Base-by-base conservation (phyloP, 2,797 vertebrate genomes). In the Tamandua tetradactyla region DNA sequence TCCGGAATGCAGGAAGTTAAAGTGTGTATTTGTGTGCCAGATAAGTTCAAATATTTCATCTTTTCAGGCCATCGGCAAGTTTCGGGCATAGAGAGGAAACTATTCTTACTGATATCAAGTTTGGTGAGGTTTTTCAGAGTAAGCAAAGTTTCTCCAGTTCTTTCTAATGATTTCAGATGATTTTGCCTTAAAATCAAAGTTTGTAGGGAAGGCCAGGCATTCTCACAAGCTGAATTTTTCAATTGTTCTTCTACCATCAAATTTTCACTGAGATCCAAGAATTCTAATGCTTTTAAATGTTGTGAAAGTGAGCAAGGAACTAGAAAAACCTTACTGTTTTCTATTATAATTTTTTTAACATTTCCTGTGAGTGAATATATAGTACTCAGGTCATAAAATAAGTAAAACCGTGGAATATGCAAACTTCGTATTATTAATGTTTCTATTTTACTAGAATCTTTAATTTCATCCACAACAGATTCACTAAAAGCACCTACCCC, bases 181-280 rank as follows among this genome's bases (percentile, higher is more conserved):
- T 99, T 99, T n/a, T 97, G 97, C 89, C 98, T 99, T 37, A 99
- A 66, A 93, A 98, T 98, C 84, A 99, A 93, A n/a, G 97, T 98
- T 71, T 96, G 96, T 3, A 99, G 27, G 3, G 94, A 96, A 25
- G 97, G 98, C 98, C 97, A 98, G 37, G 83, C 25, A 1, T 49
- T 79, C 2, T 27, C 0, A 92, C 98, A 99, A 12, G 98, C 93
- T 8, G 98, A 97, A 62, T 98, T 94, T 35, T 14, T 0, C 87
- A 99, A 93, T 18, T 97, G 95, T 3, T 95, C 71, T 88, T 98
- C 98, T 25, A 91, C 95, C 55, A 99, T 97, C 59, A 99, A 97
- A 95, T 99, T 99, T 59, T 96, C 96, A 80, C 97, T 98, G 7
- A 99, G 93, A 96, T 99, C 99, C 72, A 99, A 96, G 95, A 98